Conservation (phyloP, 2,888 invertebrate species). For the Omphaloscelis lunosa region DNA sequence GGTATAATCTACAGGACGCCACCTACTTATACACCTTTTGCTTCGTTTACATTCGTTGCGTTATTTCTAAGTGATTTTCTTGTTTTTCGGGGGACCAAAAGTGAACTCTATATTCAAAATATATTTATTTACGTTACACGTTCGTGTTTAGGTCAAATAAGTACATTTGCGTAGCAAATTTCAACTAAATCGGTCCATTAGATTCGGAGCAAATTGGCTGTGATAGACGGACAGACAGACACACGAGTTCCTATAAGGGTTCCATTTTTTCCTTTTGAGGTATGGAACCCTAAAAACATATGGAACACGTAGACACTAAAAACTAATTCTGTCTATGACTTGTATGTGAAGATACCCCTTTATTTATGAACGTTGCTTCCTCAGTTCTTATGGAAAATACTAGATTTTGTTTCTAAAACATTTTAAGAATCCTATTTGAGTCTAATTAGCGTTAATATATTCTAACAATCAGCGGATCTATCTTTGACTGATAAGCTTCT, state of each 20-base stretch:
- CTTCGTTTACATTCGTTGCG: not conserved
- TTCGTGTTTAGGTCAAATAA: too few relatives aligned
- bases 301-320: not conserved
- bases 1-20: not conserved
- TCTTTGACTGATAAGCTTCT: constrained; percentile 64
- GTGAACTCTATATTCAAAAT: too few relatives aligned
- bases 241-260: too few relatives aligned
- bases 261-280: too few relatives aligned
- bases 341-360: not conserved
- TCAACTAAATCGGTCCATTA: too few relatives aligned
- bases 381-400: constrained; percentile 4
- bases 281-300: too few relatives aligned
- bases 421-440: constrained; percentile 21
- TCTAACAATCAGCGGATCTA: constrained; percentile 53
- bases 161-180: too few relatives aligned
- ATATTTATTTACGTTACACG: too few relatives aligned
- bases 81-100: too few relatives aligned
- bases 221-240: too few relatives aligned
- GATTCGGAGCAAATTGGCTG: too few relatives aligned
- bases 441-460: constrained; percentile 61
- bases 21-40: not conserved
- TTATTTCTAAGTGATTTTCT: not conserved
- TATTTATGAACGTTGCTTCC: not conserved
- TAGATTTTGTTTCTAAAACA: constrained; percentile 14
- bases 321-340: not conserved